Evolutionary conservation across 2,797 vertebrate species (phyloP).

Genomic region (Diglossa cyanea): DNA sequence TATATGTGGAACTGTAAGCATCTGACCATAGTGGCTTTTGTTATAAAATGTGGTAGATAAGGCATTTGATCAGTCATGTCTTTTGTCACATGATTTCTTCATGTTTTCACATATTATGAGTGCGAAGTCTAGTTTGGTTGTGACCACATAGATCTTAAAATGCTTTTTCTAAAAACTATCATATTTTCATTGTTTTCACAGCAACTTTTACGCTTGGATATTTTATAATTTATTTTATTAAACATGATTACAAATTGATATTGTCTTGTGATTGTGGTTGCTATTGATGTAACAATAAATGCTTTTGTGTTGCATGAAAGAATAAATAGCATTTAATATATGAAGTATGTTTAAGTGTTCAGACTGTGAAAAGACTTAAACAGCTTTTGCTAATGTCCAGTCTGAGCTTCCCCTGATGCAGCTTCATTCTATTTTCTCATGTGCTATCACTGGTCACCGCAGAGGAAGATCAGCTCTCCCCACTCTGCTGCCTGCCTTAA

Average conservation of each 20-base stretch:
- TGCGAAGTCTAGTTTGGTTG: background rate
- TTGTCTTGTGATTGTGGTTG: background rate
- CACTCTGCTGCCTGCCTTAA: background rate
- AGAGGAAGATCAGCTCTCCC: background rate
- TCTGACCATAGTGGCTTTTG: background rate
- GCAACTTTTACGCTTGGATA: background rate
- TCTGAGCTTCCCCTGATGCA: background rate
- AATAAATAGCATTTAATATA: background rate
- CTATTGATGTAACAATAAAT: background rate
- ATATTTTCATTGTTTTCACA: background rate
- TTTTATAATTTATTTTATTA: background rate
- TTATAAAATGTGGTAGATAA: background rate
- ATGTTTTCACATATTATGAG: background rate
- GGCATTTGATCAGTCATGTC: background rate
- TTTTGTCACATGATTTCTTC: background rate
- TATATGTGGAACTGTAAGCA: background rate
- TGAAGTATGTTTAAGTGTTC: fast-evolving
- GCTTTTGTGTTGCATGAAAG: background rate
- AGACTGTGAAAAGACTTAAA: background rate
- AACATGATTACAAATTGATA: background rate
- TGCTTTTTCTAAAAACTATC: background rate
- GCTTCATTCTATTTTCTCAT: background rate
- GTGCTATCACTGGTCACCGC: background rate
- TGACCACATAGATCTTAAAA: background rate
- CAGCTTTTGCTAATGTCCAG: background rate